Evolutionary conservation across 2,113 vertebrate genomes (phyloP).

Genomic region (Ptilonorhynchus violaceus): DNA sequence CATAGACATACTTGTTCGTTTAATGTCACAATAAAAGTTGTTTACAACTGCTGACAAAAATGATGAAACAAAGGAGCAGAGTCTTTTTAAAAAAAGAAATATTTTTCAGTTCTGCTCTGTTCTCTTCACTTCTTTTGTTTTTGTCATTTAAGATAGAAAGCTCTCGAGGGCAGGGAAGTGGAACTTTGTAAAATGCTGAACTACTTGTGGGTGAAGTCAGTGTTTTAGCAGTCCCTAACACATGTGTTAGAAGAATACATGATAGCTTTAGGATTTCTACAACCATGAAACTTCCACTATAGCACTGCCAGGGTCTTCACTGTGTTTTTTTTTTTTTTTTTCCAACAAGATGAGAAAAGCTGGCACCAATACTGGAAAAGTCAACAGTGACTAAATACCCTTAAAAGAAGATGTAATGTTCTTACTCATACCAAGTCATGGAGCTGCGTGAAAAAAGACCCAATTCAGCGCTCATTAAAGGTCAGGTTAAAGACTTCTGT

Average conservation of each 20-base stretch:
- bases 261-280: not conserved
- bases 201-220: not conserved
- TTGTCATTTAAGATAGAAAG: not conserved
- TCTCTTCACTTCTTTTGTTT: not conserved
- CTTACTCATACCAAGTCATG: conserved; percentile 13
- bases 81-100: not conserved
- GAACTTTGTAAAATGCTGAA: conserved; percentile 1
- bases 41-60: not conserved
- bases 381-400: conserved; percentile 46
- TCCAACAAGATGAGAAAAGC: conserved; percentile 16
- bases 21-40: not conserved
- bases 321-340: not conserved
- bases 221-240: not conserved
- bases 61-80: not conserved
- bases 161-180: not conserved
- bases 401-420: conserved; percentile 48
- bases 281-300: not conserved
- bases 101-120: not conserved
- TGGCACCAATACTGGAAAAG: conserved; percentile 48
- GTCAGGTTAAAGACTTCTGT: not conserved
- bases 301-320: conserved; percentile 21
- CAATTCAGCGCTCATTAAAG: not conserved
- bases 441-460: not conserved
- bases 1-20: not conserved
- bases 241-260: not conserved